Evolutionary conservation across 2,888 invertebrate genomes (phyloP).

Genomic region (Ypsolopha scabrella): DNA sequence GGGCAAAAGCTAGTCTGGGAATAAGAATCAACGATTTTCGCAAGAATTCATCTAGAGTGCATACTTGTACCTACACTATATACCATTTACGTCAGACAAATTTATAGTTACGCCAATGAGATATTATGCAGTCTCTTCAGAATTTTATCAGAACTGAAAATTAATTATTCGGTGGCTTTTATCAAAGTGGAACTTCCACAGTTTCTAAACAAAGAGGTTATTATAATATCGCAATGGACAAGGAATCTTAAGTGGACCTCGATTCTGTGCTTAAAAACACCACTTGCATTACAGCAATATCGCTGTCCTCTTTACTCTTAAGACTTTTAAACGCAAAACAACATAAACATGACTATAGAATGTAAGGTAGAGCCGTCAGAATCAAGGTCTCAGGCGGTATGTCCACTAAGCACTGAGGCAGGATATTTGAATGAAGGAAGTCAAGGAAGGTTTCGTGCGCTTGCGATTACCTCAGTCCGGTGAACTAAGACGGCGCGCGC

Average conservation of each 20-base stretch:
- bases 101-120: no score
- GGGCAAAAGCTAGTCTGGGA: no score
- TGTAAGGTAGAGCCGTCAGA: background rate
- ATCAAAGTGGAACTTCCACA: background rate
- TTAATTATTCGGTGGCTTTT: background rate
- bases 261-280: slow-evolving; percentile 12
- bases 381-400: background rate
- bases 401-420: background rate
- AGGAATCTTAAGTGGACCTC: slow-evolving; percentile 14
- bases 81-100: no score
- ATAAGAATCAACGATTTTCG: no score
- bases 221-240: slow-evolving; percentile 33
- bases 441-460: no score
- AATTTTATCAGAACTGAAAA: no score
- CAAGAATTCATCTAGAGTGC: no score
- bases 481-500: slow-evolving; percentile 41
- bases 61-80: no score
- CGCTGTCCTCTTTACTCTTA: slow-evolving; percentile 8
- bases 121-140: no score
- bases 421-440: slow-evolving; percentile 16
- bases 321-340: background rate
- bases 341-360: background rate
- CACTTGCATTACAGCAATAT: slow-evolving; percentile 7
- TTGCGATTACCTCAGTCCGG: slow-evolving; percentile 28
- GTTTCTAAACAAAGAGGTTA: slow-evolving; percentile 6